Evolutionary conservation across 2,888 invertebrate species (phyloP), one percentile per base, ranked within the genome.

Genomic region (Hydroisotoma schaefferi): DNA sequence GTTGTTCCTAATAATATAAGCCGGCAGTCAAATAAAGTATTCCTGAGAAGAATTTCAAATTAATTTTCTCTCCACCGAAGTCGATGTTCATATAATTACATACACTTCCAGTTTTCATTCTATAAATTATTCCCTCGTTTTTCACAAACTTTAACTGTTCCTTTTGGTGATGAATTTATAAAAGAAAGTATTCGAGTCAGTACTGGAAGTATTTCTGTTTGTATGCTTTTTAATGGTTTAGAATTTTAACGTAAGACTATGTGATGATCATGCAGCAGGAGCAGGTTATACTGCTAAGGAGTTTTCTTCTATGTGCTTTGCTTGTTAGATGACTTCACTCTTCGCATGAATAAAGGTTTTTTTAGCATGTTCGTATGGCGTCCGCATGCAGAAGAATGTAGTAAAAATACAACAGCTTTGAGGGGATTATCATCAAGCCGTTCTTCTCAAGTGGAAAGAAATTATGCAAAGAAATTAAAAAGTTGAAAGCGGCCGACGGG

Each of bases 21-120:
- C 37, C 47, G 37, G 38, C n/a, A n/a, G n/a, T n/a, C n/a, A n/a
- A n/a, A n/a, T n/a, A n/a, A n/a, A n/a, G n/a, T n/a, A n/a, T n/a
- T n/a, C n/a, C n/a, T n/a, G n/a, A n/a, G 33, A 49, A 57, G 57
- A 57, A 57, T 57, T 44, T 57, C 43, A 57, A 57, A 57, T 57
- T 57, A 57, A 57, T 57, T 57, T 57, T 43, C 51, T 57, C 20
- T 37, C 51, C 23, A 27, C 37, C 38, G 6, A 6, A 6, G 6
- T 33, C 3, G 5, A 5, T 20, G 40, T 40, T 40, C 5, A 40
- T 15, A 20, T 20, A 40, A 4, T 40, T 40, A 18, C 20, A 40
- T n/a, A n/a, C n/a, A n/a, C n/a, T n/a, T n/a, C n/a, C n/a, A n/a
- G n/a, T n/a, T n/a, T 40, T 40, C 40, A 15, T 40, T 4, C 40